These are phyloP conservation scores for Oncorhynchus tshawytscha DNA, from an alignment of 2,113 vertebrate genomes.

Conservation along the genomic window DNA sequence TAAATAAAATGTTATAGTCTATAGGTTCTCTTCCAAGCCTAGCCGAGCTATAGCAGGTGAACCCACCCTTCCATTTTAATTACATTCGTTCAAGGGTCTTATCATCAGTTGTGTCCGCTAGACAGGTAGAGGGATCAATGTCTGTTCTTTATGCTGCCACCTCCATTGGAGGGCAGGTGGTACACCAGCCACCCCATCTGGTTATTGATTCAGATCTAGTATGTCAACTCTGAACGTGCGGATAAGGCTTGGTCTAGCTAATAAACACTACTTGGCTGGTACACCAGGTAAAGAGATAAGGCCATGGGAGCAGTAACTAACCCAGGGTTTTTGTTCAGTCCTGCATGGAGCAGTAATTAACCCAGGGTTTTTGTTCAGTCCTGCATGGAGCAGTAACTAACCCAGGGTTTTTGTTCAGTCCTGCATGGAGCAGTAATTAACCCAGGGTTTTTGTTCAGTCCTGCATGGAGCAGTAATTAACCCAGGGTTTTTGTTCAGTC, in stretches of 20 bases:
- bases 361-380: no score
- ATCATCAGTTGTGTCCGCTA: background rate
- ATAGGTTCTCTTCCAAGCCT: background rate
- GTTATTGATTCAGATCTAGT: conserved; percentile 23
- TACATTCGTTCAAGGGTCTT: background rate
- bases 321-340: no score
- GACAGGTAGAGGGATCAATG: conserved; percentile 6
- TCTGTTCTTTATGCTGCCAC: background rate
- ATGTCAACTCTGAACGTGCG: conserved; percentile 11
- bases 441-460: no score
- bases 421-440: no score
- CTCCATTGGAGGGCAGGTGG: background rate
- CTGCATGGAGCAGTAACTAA: no score
- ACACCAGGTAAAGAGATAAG: conserved; percentile 6
- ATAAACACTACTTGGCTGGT: conserved; percentile 14
- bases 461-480: no score
- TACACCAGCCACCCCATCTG: background rate
- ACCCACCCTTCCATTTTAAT: background rate
- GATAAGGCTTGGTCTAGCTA: conserved; percentile 11
- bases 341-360: no score
- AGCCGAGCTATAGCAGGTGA: background rate
- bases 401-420: no score
- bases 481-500: no score
- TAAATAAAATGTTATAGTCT: background rate
- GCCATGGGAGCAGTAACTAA: background rate